Percentiles rank a stretch among this genome's conserved stretches.
These are phyloP conservation scores for Bradysia coprophila DNA, from an alignment of 1,140 invertebrate genomes.

Conservation along the genomic window DNA sequence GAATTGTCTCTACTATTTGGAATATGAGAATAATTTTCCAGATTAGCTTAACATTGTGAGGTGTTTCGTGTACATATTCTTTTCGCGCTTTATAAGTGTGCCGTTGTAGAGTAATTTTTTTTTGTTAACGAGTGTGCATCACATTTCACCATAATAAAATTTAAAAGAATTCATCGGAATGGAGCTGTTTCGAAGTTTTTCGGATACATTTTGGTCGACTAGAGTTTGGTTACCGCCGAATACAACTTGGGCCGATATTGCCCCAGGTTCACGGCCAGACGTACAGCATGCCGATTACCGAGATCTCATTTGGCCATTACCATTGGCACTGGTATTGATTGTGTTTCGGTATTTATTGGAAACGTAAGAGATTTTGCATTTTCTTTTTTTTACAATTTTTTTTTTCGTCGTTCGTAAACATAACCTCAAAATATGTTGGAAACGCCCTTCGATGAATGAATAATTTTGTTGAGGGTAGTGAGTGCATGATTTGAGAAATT, in stretches of 20 bases:
- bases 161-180: no score
- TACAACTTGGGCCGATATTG: slow-evolving; percentile 72
- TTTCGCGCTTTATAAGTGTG: no score
- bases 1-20: no score
- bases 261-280: slow-evolving; percentile 51
- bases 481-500: no score
- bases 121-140: no score
- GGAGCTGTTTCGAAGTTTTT: no score
- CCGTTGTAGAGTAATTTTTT: no score
- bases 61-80: no score
- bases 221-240: slow-evolving; percentile 78
- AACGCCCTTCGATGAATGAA: neutral
- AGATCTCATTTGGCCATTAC: slow-evolving; percentile 66
- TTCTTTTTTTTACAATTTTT: neutral
- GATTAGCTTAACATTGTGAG: no score
- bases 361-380: slow-evolving; percentile 42
- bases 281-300: slow-evolving; percentile 63
- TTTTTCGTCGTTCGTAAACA: neutral
- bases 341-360: slow-evolving; percentile 56
- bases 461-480: no score
- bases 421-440: neutral
- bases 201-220: slow-evolving; percentile 61
- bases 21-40: no score
- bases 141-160: no score
- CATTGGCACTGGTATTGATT: slow-evolving; percentile 58